Evolutionary conservation across 1,140 invertebrate genomes (phyloP), one percentile per base, ranked within the genome.

Genomic region (Danaus melanippus): DNA sequence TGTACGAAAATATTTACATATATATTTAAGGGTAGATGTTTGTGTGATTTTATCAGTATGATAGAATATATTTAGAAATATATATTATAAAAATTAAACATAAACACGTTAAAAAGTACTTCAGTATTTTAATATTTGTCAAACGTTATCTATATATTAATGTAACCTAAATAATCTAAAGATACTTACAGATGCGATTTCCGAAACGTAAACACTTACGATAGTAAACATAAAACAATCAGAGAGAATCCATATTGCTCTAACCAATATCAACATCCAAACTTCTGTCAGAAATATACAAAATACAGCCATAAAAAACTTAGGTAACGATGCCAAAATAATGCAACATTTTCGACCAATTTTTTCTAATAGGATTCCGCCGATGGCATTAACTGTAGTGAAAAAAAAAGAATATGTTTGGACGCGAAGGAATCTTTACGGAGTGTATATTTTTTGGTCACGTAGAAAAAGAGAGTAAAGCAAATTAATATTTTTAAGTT

Each of bases 161-260:
- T n/a, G n/a, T n/a, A n/a, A n/a, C n/a, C n/a, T n/a, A n/a, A n/a
- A n/a, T n/a, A 32, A 1, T 32, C 21, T 32, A 32, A 32, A 15
- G 4, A 44, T 41, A 76, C 76, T 77, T 51, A 81, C 78, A 59
- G 65, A 67, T 43, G 76, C 71, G 43, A 82, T 69, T 58, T 82
- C 79, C 0, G 79, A 70, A 11, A 69, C 60, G 40, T 82, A 82
- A 40, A 74, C 65, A 12, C 76, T 69, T 2, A 72, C 67, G 1
- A 63, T 55, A 1, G 53, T 57, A 7, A 73, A 64, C 0, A 63
- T 42, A 1, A 70, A 46, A 0, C 53, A 50, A 42, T 76, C 69
- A 0, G 49, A 44, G 9, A 79, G 3, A 46, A 75, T 62, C 70
- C 75, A 76, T 0, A 79, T 46, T n/a, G 67, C 56, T 0, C 51